Conservation (phyloP, 2,113 vertebrate species). For the Xenotilapia flavipinnis region DNA sequence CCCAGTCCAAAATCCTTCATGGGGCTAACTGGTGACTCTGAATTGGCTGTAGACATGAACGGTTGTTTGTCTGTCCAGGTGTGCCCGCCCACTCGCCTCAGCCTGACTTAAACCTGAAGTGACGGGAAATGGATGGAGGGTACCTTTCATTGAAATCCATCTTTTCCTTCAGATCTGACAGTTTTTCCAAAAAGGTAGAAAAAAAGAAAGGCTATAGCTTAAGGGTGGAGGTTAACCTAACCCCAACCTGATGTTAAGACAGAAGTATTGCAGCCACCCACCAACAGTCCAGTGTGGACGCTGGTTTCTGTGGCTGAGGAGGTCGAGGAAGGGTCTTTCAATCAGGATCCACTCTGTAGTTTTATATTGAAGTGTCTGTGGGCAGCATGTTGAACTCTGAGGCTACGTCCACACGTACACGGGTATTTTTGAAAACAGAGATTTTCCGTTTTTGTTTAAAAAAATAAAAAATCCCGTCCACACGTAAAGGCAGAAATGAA, state of each 20-base stretch:
- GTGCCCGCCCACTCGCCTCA: neutral
- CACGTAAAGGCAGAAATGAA: too few relatives aligned
- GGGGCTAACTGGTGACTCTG: neutral
- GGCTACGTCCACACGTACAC: too few relatives aligned
- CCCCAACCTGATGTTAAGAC: neutral
- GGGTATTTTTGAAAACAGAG: too few relatives aligned
- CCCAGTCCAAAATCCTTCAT: neutral
- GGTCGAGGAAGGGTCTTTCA: accelerated
- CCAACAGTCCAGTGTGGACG: neutral
- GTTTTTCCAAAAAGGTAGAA: neutral
- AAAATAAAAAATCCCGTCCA: too few relatives aligned
- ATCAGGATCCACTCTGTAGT: neutral
- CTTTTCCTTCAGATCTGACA: neutral
- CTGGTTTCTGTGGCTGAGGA: neutral
- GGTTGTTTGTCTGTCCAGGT: accelerated
- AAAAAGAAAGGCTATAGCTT: neutral
- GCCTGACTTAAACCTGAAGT: neutral
- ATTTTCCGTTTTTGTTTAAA: too few relatives aligned
- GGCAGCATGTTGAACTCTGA: accelerated
- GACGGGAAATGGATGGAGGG: accelerated
- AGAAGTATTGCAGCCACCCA: neutral
- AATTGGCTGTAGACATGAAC: neutral
- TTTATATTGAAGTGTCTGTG: neutral
- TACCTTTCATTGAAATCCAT: neutral
- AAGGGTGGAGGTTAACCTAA: neutral